Evolutionary conservation across 2,797 vertebrate species (phyloP).

Genomic region (Coreius guichenoti): DNA sequence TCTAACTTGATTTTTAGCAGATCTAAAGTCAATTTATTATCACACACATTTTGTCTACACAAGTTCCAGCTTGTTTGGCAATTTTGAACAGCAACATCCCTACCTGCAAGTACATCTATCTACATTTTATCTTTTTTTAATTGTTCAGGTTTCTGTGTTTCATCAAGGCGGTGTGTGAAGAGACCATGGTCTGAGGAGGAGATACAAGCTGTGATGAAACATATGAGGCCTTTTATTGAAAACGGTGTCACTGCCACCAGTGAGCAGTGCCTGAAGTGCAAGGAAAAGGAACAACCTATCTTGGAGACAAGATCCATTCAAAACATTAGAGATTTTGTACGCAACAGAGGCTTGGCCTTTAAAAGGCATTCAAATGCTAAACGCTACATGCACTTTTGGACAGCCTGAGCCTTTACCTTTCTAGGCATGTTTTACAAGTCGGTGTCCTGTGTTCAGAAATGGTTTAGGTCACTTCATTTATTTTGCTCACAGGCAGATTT

Average conservation of each 20-base stretch:
- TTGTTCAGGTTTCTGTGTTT: constrained; percentile 33
- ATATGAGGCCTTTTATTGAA: constrained; percentile 59
- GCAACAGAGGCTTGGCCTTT: constrained; percentile 43
- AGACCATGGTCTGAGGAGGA: constrained; percentile 57
- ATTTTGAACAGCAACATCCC: background rate
- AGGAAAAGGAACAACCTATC: constrained; percentile 45
- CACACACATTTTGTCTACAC: background rate
- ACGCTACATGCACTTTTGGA: constrained; percentile 9
- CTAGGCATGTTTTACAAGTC: background rate
- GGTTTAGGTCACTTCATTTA: background rate
- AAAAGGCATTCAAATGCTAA: constrained; percentile 26
- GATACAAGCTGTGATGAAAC: constrained; percentile 56
- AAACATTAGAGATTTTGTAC: constrained; percentile 49
- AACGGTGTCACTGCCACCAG: no score
- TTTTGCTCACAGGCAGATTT: constrained; percentile 4
- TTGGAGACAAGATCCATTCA: constrained; percentile 43
- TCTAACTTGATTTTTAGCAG: constrained; percentile 25
- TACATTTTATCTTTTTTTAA: constrained; percentile 35
- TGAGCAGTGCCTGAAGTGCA: no score
- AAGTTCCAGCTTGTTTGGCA: background rate
- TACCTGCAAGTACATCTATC: background rate
- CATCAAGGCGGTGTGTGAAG: constrained; percentile 45
- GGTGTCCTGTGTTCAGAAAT: background rate
- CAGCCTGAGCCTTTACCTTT: constrained; percentile 13
- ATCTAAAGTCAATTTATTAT: constrained; percentile 11